Evolutionary conservation across 1,140 invertebrate species (phyloP).

Genomic region (Dolichoris vasculosae): DNA sequence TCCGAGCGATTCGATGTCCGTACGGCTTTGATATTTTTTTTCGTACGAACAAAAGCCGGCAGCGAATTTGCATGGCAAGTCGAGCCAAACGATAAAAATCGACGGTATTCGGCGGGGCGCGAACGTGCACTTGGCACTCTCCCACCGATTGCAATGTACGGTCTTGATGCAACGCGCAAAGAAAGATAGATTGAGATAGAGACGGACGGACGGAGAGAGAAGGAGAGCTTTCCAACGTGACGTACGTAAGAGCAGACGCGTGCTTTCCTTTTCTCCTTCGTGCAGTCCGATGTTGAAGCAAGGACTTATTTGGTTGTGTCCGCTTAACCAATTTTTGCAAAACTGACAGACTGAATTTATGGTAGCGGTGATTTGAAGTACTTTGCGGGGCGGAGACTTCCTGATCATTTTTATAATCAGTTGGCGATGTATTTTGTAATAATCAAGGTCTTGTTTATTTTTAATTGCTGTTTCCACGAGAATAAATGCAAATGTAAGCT

Average conservation of each 20-base stretch:
- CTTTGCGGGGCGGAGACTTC: background rate
- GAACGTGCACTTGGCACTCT: background rate
- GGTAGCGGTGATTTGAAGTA: background rate
- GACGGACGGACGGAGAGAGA: too few relatives aligned
- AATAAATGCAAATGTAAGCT: background rate
- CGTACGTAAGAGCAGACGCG: background rate
- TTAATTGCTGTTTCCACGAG: background rate
- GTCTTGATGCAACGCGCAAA: background rate
- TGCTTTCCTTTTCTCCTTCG: constrained; percentile 12
- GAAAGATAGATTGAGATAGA: background rate
- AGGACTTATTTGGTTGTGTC: constrained; percentile 1
- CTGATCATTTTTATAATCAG: background rate
- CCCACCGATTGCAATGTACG: background rate
- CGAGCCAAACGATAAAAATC: background rate
- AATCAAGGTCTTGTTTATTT: background rate
- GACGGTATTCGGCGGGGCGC: background rate
- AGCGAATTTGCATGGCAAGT: constrained; percentile 21
- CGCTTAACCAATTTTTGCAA: background rate
- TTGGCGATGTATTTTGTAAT: background rate
- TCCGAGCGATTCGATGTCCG: background rate
- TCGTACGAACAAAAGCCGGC: background rate
- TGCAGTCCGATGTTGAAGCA: background rate
- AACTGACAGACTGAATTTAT: constrained; percentile 23
- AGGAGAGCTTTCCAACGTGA: background rate
- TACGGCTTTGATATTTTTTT: background rate